A percentile compares a stretch with the other conserved stretches of the same genome.
These are phyloP conservation scores for Drosophila setifemur DNA, from an alignment of 1,140 invertebrate genomes.

Conservation along the genomic window DNA sequence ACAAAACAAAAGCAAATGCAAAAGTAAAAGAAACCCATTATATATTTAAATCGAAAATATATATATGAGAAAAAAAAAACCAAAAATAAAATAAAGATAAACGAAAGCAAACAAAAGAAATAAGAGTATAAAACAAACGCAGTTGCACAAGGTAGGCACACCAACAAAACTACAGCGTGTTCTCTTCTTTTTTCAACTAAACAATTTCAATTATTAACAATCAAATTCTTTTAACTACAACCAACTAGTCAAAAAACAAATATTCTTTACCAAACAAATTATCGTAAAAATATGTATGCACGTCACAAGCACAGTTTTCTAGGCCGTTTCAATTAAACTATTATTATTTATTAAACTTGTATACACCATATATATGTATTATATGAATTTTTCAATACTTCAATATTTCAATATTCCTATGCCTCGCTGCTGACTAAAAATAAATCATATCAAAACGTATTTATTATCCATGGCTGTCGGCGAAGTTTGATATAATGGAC, in stretches of 20 bases:
- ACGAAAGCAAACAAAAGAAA: conserved; percentile 59
- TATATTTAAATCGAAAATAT: conserved; percentile 64
- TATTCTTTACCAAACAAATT: conserved; percentile 37
- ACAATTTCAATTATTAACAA: conserved; percentile 72
- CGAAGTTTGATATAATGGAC: conserved; percentile 39
- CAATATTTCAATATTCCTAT: conserved; percentile 40
- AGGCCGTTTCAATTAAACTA: conserved; percentile 70
- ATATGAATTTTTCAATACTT: conserved; percentile 59
- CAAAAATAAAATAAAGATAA: conserved; percentile 36
- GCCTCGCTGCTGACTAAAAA: conserved; percentile 44
- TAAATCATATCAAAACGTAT: conserved; percentile 37
- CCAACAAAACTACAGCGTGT: conserved; percentile 77
- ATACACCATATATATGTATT: conserved; percentile 54
- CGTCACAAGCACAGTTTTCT: conserved; percentile 77
- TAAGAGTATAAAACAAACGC: conserved; percentile 79
- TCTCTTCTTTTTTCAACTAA: conserved; percentile 65
- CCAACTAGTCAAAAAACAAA: conserved; percentile 39
- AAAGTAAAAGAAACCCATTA: conserved; percentile 51
- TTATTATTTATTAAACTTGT: conserved; percentile 70
- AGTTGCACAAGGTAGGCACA: conserved; percentile 82
- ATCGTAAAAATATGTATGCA: conserved; percentile 70
- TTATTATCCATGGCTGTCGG: conserved; percentile 45
- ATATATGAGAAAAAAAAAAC: conserved; percentile 51
- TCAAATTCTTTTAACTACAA: conserved; percentile 37
- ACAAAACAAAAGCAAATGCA: conserved; percentile 41